Conservation (phyloP, 2,888 invertebrate genomes). For the Busseola fusca region DNA sequence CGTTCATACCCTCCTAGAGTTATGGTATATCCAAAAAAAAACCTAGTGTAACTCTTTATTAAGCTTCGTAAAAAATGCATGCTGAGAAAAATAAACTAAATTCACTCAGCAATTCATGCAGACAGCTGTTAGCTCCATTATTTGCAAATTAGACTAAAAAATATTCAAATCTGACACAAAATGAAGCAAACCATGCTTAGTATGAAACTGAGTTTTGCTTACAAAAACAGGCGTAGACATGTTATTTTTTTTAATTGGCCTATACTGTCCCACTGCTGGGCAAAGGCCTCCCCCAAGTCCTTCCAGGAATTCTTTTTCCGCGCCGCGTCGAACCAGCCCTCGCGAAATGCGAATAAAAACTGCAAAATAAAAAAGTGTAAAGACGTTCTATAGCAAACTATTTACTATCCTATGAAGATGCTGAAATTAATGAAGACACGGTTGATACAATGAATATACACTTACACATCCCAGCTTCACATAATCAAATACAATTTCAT, state of each 20-base stretch:
- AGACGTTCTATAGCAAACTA: neutral
- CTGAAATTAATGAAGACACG: neutral
- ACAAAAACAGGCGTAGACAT: neutral
- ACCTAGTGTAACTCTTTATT: neutral
- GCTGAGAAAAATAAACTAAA: neutral
- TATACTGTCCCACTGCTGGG: too few species aligned
- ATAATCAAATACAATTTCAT: neutral
- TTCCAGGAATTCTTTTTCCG: too few species aligned
- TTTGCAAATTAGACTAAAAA: neutral
- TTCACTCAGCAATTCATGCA: neutral
- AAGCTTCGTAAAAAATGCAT: neutral
- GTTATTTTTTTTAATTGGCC: too few species aligned
- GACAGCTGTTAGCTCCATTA: neutral
- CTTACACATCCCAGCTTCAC: neutral
- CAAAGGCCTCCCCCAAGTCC: too few species aligned
- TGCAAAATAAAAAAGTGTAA: neutral
- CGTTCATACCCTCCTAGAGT: too few species aligned
- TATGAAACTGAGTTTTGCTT: neutral
- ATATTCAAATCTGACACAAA: neutral
- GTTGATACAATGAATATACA: neutral
- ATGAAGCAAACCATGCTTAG: too few species aligned
- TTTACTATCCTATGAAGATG: neutral
- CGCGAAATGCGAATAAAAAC: too few species aligned
- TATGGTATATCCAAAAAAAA: too few species aligned
- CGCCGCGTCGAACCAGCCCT: too few species aligned